Evolutionary conservation across 2,888 invertebrate species (phyloP).

Genomic region (Drosophila acutilabella): DNA sequence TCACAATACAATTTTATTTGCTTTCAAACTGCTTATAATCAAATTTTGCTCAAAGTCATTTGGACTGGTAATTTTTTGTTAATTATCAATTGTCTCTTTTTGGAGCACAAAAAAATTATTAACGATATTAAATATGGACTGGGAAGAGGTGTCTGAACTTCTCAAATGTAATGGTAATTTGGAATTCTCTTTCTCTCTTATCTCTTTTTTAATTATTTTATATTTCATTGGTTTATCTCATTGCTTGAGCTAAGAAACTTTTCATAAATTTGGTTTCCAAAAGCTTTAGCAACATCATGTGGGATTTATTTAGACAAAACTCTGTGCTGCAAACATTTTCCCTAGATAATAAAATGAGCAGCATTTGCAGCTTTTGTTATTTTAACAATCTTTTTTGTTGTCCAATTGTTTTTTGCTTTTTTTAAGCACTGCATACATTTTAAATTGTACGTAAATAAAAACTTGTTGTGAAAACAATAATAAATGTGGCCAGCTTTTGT

Average conservation of each 20-base stretch:
- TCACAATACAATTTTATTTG: slow-evolving; percentile 20
- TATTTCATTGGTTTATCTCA: neutral
- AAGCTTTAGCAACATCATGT: slow-evolving; percentile 58
- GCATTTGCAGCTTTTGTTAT: slow-evolving; percentile 29
- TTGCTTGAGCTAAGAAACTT: no score
- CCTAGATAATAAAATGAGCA: slow-evolving; percentile 25
- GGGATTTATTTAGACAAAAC: slow-evolving; percentile 70
- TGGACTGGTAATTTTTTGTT: slow-evolving; percentile 4
- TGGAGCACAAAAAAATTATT: slow-evolving; percentile 11
- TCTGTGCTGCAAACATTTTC: slow-evolving; percentile 52
- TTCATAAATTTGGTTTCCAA: neutral
- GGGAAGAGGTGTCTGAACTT: neutral
- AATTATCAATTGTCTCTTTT: neutral
- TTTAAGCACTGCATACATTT: slow-evolving; percentile 7
- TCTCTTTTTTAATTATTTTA: neutral
- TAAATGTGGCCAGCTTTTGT: slow-evolving; percentile 42
- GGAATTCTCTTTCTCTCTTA: neutral
- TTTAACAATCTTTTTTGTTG: slow-evolving; percentile 28
- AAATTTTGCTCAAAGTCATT: slow-evolving; percentile 5
- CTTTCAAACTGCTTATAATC: slow-evolving; percentile 30
- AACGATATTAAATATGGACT: neutral
- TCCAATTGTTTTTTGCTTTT: slow-evolving; percentile 26
- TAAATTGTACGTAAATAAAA: slow-evolving; percentile 31
- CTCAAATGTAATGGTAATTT: neutral
- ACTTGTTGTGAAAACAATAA: slow-evolving; percentile 15